Conservation (phyloP, 1,140 invertebrate genomes). For the Formica exsecta region DNA sequence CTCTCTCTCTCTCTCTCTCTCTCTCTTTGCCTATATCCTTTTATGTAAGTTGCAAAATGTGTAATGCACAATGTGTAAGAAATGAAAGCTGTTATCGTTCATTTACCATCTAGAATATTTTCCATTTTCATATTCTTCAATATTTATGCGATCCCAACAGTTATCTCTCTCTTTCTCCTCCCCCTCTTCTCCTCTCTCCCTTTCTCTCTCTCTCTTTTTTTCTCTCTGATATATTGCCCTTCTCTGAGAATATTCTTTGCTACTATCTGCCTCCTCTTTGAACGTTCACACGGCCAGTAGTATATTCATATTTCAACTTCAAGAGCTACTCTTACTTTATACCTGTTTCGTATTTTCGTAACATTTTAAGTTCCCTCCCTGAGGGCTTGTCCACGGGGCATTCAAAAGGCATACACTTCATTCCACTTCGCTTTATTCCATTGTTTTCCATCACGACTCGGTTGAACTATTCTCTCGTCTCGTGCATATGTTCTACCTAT, state of each 20-base stretch:
- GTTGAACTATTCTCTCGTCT: slow-evolving; percentile 51
- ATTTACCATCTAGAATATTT: not conserved
- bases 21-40: not conserved
- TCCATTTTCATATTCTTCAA: slow-evolving; percentile 11
- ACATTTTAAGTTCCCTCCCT: slow-evolving; percentile 60
- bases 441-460: slow-evolving; percentile 60
- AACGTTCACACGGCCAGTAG: slow-evolving; percentile 54
- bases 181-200: not conserved
- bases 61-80: not conserved
- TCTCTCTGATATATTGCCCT: slow-evolving; percentile 44
- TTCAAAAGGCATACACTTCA: slow-evolving; percentile 58
- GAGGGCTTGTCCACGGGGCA: slow-evolving; percentile 49
- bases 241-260: slow-evolving; percentile 51
- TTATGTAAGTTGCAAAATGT: not conserved
- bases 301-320: slow-evolving; percentile 63
- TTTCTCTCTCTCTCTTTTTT: slow-evolving; percentile 28
- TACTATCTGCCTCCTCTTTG: slow-evolving; percentile 54
- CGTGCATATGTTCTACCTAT: slow-evolving; percentile 43
- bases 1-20: not conserved
- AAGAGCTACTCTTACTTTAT: slow-evolving; percentile 63
- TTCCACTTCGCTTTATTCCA: slow-evolving; percentile 59
- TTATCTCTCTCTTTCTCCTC: not conserved
- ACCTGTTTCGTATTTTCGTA: slow-evolving; percentile 61
- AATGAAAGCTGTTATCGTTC: not conserved
- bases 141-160: slow-evolving; percentile 20